Percentiles rank a stretch among this genome's conserved stretches.
Evolutionary conservation across 2,113 vertebrate species (phyloP).

Genomic region (Perca flavescens): DNA sequence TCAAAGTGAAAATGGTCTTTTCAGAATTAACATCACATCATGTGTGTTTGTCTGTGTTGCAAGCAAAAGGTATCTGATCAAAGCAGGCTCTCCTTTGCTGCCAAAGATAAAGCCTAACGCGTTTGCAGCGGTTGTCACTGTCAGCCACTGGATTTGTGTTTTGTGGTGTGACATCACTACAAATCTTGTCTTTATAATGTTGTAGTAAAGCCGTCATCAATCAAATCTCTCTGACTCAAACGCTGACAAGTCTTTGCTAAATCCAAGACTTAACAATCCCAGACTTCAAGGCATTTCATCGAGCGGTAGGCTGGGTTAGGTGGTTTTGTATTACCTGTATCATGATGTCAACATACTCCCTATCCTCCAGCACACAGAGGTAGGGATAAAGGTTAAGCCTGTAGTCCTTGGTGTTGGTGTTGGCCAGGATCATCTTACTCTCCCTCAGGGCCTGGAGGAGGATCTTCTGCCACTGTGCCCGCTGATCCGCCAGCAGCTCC

Average conservation of each 20-base stretch:
- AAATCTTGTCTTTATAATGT: neutral
- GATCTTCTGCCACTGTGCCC: slow-evolving; percentile 79
- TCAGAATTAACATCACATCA: slow-evolving; percentile 7
- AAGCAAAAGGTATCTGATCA: slow-evolving; percentile 48
- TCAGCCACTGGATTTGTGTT: slow-evolving; percentile 41
- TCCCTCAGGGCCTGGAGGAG: slow-evolving; percentile 84
- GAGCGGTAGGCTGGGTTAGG: neutral
- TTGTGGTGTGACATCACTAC: neutral
- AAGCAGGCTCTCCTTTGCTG: slow-evolving; percentile 37
- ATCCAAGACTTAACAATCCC: neutral
- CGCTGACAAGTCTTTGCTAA: slow-evolving; percentile 9
- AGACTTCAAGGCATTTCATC: neutral
- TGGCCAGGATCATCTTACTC: slow-evolving; percentile 79
- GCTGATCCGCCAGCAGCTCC: slow-evolving; percentile 82
- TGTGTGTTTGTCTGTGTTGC: neutral
- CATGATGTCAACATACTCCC: slow-evolving; percentile 90
- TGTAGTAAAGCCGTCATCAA: neutral
- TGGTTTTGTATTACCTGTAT: slow-evolving; percentile 85
- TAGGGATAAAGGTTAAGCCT: slow-evolving; percentile 87
- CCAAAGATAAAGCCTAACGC: slow-evolving; percentile 20
- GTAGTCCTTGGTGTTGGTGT: neutral
- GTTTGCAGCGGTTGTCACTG: slow-evolving; percentile 25
- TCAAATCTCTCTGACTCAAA: slow-evolving; percentile 3
- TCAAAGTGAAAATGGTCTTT: slow-evolving; percentile 1
- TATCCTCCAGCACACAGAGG: slow-evolving; percentile 88